Base-by-base conservation (phyloP, 1,140 invertebrate genomes). In the Trialeurodes vaporariorum region DNA sequence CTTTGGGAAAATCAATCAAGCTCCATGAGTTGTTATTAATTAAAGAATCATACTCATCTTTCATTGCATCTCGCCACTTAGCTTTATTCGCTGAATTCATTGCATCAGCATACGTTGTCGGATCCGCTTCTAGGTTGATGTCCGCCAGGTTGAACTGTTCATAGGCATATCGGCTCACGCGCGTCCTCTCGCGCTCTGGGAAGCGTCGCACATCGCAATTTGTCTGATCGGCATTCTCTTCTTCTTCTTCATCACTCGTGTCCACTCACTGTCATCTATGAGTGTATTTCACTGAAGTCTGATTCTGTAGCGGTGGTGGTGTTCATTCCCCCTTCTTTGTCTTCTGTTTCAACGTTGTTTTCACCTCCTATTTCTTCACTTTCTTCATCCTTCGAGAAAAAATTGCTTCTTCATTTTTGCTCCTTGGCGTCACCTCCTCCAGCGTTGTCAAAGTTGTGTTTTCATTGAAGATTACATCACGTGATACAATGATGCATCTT, bases 21-120 rank as follows among this genome's bases (percentile, higher is more conserved):
- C 74, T 73, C 77, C 77, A 79, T 12, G 72, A 69, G n/a, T 72
- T 59, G 21, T 73, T 73, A 21, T 70, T 64, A 24, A 65, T 26
- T 1, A 69, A 63, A 27, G 71, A 65, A 21, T 71, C 2, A 9
- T 27, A 65, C 23, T 70, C 65, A 27, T 69, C 63, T 60, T 73
- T 40, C 24, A 72, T 59, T 0, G 71, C 68, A 17, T 13, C 27
- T 64, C 26, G 49, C 71, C 70, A 72, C 1, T 25, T 17, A 0
- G 60, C 25, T 0, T 59, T 63, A 11, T 73, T 68, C 34, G 12
- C 58, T n/a, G 13, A 66, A n/a, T 66, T 49, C 1, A n/a, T 69
- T 22, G 68, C 65, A 40, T 72, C 26, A 17, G 21, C 26, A 17
- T 63, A 1, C 1, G 64, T 25, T 23, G n/a, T 58, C 26, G 59